phyloP scores from a whole-genome alignment of 2,113 vertebrate genomes.

The Helogale parvula region DNA sequence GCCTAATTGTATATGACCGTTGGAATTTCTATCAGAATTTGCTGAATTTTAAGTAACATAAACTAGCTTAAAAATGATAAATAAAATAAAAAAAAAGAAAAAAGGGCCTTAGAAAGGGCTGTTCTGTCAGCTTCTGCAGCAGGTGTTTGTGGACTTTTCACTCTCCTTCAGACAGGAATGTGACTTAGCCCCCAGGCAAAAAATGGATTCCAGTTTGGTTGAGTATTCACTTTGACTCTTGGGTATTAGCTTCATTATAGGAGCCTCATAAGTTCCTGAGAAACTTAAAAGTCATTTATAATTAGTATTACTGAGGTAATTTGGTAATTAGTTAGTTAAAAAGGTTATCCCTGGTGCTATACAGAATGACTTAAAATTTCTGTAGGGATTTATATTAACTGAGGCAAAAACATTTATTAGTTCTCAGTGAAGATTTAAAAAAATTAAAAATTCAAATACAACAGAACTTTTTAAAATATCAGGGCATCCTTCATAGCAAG shows the following conservation, averaged over 20 bases:
- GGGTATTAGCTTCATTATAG: background rate
- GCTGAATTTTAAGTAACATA: background rate
- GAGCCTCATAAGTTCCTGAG: background rate
- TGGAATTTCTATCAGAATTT: conserved; percentile 15
- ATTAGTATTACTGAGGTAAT: background rate
- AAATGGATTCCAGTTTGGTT: background rate
- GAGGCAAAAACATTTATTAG: background rate
- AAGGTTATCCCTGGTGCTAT: background rate
- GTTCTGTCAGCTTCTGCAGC: background rate
- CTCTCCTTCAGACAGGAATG: background rate
- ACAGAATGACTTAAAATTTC: background rate
- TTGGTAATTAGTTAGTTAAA: conserved; percentile 32
- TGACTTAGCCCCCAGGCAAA: background rate
- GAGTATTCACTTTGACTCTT: background rate
- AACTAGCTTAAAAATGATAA: conserved; percentile 10
- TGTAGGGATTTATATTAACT: conserved; percentile 22
- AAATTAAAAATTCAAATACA: conserved; percentile 35
- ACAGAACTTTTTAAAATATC: background rate
- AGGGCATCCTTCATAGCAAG: background rate
- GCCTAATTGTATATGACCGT: background rate
- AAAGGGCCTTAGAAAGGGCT: background rate
- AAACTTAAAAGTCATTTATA: conserved; percentile 16
- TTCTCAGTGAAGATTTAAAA: background rate
- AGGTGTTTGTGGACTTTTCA: background rate
- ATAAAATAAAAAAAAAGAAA: background rate